Evolutionary conservation across 2,113 vertebrate species (phyloP).

Genomic region (Eclectus roratus): DNA sequence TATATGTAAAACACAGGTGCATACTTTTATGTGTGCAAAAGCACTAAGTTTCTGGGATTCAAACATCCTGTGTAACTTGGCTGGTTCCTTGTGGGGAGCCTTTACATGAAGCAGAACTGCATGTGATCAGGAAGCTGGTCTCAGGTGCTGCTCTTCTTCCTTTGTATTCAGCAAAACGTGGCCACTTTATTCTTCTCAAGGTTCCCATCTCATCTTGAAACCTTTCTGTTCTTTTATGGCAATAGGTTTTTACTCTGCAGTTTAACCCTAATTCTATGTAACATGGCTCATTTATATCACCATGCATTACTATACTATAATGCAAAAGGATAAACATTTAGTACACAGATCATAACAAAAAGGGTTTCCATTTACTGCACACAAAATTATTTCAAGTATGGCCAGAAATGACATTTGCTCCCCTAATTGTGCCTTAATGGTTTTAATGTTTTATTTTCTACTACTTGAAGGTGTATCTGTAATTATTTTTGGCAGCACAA

Average conservation of each 20-base stretch:
- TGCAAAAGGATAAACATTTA: neutral
- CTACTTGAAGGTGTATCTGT: neutral
- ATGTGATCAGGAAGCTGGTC: neutral
- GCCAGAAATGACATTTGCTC: neutral
- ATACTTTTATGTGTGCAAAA: neutral
- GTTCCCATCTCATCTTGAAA: neutral
- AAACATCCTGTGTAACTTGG: neutral
- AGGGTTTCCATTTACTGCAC: neutral
- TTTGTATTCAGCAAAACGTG: neutral
- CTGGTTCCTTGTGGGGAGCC: neutral
- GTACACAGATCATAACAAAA: neutral
- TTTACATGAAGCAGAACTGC: rapidly evolving
- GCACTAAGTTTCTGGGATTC: neutral
- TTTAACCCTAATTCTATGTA: neutral
- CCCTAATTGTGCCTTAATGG: neutral
- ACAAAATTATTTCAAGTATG: neutral
- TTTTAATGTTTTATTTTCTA: neutral
- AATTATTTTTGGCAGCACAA: neutral
- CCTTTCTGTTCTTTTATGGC: neutral
- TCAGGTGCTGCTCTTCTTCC: neutral
- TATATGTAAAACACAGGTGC: too few species aligned
- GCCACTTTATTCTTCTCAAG: neutral
- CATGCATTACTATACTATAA: neutral
- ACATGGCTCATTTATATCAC: neutral
- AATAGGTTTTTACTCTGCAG: neutral